Conservation (phyloP, 2,113 vertebrate species). For the Passer domesticus region DNA sequence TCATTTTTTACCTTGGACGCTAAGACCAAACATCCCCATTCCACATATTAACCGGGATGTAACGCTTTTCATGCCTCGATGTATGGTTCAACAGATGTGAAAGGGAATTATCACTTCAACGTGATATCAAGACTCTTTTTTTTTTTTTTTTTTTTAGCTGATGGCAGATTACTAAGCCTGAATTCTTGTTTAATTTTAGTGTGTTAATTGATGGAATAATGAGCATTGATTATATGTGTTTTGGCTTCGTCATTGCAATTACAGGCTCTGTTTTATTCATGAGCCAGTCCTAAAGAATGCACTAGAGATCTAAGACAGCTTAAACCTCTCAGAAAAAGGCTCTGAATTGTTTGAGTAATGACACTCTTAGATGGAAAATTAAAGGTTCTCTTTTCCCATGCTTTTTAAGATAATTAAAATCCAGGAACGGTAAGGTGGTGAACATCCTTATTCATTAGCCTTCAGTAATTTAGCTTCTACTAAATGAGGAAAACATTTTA, state of each 20-base stretch:
- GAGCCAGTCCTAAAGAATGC: constrained; percentile 46
- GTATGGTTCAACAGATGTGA: constrained; percentile 32
- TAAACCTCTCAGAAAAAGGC: constrained; percentile 47
- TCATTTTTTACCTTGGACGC: neutral
- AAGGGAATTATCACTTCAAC: constrained; percentile 51
- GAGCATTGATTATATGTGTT: constrained; percentile 59
- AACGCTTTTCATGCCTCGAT: neutral
- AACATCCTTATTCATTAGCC: constrained; percentile 66
- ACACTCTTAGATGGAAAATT: constrained; percentile 61
- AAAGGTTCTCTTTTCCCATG: constrained; percentile 53
- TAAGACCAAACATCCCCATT: neutral
- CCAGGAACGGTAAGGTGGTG: constrained; percentile 47
- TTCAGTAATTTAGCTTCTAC: constrained; percentile 65
- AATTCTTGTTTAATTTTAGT: constrained; percentile 70
- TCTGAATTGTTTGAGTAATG: constrained; percentile 64
- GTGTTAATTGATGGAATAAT: constrained; percentile 70
- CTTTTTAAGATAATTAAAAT: constrained; percentile 68
- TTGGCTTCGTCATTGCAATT: constrained; percentile 64
- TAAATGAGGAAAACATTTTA: constrained; percentile 59
- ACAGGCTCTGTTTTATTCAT: constrained; percentile 68
- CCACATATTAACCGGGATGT: neutral
- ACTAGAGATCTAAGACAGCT: constrained; percentile 47
- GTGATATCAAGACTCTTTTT: neutral
- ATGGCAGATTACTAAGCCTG: constrained; percentile 53
- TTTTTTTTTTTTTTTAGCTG: constrained; percentile 18